A percentile compares a stretch with the other conserved stretches of the same genome.
Conservation (phyloP, 2,888 invertebrate genomes). For the Eumacrocentrus americanus region DNA sequence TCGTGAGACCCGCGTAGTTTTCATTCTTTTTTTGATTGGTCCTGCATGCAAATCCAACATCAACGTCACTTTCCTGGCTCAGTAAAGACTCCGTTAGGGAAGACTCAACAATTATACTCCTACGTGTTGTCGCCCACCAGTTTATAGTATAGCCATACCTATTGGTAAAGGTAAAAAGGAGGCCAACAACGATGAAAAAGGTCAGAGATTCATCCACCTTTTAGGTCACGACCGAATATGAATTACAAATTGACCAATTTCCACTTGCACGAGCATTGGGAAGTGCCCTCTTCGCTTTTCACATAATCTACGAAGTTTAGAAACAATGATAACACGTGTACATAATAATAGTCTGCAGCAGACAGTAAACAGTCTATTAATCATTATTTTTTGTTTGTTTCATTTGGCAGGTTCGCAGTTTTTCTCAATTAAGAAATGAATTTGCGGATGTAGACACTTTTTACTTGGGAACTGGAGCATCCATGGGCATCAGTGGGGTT, state of each 20-base stretch:
- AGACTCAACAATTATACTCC: slow-evolving; percentile 10
- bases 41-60: background rate
- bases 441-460: slow-evolving; percentile 92
- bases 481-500: slow-evolving; percentile 59
- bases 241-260: slow-evolving; percentile 58
- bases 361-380: background rate
- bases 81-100: background rate
- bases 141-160: no score
- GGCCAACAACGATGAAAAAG: slow-evolving; percentile 42
- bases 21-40: background rate
- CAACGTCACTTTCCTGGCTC: background rate
- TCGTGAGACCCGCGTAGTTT: background rate
- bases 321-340: no score
- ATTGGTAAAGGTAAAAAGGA: slow-evolving; percentile 16
- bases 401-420: slow-evolving; percentile 83
- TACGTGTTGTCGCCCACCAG: slow-evolving; percentile 3
- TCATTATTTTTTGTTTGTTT: slow-evolving; percentile 1
- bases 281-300: slow-evolving; percentile 29
- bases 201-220: slow-evolving; percentile 53
- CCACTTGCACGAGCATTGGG: slow-evolving; percentile 37
- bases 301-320: no score
- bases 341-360: background rate
- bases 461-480: slow-evolving; percentile 72
- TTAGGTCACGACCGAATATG: slow-evolving; percentile 58
- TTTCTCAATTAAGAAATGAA: slow-evolving; percentile 91